A percentile compares a stretch with the other conserved stretches of the same genome.
Evolutionary conservation across 1,140 invertebrate genomes (phyloP).

Genomic region (Notospermus geniculatus): DNA sequence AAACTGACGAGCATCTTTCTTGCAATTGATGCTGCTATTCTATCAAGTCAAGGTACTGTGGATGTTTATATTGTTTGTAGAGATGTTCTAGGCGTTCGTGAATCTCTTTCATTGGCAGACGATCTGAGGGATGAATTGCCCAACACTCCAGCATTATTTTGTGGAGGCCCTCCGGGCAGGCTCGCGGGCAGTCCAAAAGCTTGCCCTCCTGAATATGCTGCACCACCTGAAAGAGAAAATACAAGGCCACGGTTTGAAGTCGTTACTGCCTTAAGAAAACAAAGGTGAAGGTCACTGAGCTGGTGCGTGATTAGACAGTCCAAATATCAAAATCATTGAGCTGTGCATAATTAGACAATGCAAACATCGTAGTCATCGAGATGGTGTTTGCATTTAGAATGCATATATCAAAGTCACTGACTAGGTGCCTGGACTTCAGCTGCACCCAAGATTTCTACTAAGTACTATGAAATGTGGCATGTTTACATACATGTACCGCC

Average conservation of each 20-base stretch:
- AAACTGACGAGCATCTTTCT: too few species aligned
- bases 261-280: neutral
- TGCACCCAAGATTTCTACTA: neutral
- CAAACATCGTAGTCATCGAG: neutral
- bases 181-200: conserved; percentile 37
- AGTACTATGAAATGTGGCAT: neutral
- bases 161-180: conserved; percentile 52
- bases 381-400: neutral
- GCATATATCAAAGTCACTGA: neutral
- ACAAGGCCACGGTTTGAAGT: too few species aligned
- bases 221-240: conserved; percentile 52
- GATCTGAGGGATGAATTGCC: conserved; percentile 49
- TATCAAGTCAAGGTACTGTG: neutral
- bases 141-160: conserved; percentile 56
- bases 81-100: conserved; percentile 36
- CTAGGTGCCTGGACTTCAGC: neutral
- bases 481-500: neutral
- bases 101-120: conserved; percentile 51
- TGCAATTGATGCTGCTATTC: neutral
- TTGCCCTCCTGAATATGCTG: conserved; percentile 49
- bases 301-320: too few species aligned
- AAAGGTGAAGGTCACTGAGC: neutral
- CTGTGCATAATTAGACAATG: neutral
- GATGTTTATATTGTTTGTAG: neutral
- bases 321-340: neutral